Evolutionary conservation across 2,888 invertebrate species (phyloP), one percentile per base, ranked within the genome.

Genomic region (Xestia ashworthii): DNA sequence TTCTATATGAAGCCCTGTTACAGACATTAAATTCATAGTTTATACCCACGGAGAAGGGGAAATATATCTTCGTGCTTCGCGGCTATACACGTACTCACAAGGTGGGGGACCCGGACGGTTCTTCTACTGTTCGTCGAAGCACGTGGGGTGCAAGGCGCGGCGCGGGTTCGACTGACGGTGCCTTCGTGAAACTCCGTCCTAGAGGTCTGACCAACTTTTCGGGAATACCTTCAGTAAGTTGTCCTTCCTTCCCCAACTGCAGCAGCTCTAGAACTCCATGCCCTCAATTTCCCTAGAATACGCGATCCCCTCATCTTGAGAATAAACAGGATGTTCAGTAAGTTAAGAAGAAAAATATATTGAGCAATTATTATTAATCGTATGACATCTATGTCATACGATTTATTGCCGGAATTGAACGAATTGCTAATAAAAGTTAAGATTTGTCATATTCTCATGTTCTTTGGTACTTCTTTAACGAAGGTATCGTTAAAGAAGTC

Each of bases 1-100:
- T 81, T 86, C 84, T 92, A 88, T 91, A 86, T 32, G 25, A 41
- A 25, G 62, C 73, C 74, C 78, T 87, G 78, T 95, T 96, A 78
- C 95, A 96, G 96, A 95, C 90, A 93, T 96, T 77, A 96, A 95
- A 92, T 96, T 96, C 87, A 96, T 96, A 79, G 92, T 96, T 96
- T 87, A 96, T 96, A 79, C 96, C 96, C 25, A 96, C 96, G 89
- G 96, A 96, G 89, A 96, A 95, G 82, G 96, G 96, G n/a, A 96
- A 96, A 84, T 95, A 95, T 87, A 96, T 96, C 79, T 89, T 96
- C 89, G 96, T 96, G 88, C 92, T 96, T 82, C 92, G 93, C 65
- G 96, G 96, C 65, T 96, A n/a, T n/a, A 93, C 87, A 96, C 96
- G n/a, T 96, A 96, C 89, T 96, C 96, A 5, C 96, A 96, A 91